Percentiles rank a stretch among this genome's conserved stretches.
phyloP scores from a whole-genome alignment of 2,888 invertebrate genomes.

The Listrodromus nycthemerus region DNA sequence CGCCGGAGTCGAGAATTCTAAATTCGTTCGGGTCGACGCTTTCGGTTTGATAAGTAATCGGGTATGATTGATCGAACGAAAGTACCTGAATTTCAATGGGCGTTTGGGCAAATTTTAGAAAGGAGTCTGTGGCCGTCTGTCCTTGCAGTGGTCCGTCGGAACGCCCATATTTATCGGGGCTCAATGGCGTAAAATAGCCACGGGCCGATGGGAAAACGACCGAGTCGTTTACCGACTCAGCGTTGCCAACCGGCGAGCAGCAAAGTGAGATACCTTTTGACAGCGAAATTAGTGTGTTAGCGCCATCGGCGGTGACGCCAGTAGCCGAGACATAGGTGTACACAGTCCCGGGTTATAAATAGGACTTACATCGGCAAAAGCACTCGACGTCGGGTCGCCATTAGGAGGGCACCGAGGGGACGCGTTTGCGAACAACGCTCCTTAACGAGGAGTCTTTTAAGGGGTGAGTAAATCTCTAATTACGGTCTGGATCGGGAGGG shows the following conservation, averaged over 20 bases:
- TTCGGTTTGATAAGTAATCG: background rate
- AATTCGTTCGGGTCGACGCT: background rate
- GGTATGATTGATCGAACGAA: background rate
- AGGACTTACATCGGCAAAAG: conserved; percentile 58
- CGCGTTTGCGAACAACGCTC: conserved; percentile 65
- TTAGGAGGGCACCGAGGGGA: conserved; percentile 55
- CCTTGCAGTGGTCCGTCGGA: background rate
- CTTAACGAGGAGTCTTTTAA: conserved; percentile 68
- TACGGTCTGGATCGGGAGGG: conserved; percentile 57
- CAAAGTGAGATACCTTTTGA: conserved; percentile 6
- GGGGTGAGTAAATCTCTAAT: conserved; percentile 65
- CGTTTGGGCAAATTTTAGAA: background rate
- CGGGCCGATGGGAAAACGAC: background rate
- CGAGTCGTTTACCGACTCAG: background rate
- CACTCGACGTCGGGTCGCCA: conserved; percentile 43
- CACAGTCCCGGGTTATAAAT: conserved; percentile 57
- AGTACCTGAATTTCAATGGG: background rate
- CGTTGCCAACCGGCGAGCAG: background rate
- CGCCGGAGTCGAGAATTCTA: background rate
- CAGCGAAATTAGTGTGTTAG: conserved; percentile 18
- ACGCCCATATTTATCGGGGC: background rate
- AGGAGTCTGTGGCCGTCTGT: too few species aligned
- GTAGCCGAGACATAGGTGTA: conserved; percentile 27
- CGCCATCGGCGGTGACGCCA: background rate
- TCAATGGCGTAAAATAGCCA: background rate